phyloP scores from a whole-genome alignment of 1,140 invertebrate species.

The Lethrus apterus region DNA sequence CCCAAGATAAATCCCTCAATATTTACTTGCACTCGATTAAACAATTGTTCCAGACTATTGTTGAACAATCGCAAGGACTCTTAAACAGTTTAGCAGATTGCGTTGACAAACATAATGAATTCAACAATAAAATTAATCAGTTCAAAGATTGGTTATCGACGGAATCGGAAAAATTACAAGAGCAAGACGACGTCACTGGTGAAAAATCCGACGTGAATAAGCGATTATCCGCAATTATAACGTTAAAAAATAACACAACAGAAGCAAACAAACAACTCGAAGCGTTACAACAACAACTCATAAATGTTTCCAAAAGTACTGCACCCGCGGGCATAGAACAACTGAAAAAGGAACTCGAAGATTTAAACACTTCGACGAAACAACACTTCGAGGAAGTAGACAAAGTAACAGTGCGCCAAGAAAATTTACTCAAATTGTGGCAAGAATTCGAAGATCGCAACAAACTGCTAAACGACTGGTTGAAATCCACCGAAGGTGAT shows the following conservation, averaged over 20 bases:
- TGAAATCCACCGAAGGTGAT: slow-evolving; percentile 70
- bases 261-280: slow-evolving; percentile 65
- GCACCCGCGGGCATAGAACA: slow-evolving; percentile 67
- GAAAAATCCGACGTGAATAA: slow-evolving; percentile 73
- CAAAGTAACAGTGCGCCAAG: slow-evolving; percentile 58
- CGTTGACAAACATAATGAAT: slow-evolving; percentile 76
- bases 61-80: slow-evolving; percentile 77
- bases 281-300: slow-evolving; percentile 59
- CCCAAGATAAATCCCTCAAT: slow-evolving; percentile 77
- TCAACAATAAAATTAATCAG: slow-evolving; percentile 61
- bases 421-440: slow-evolving; percentile 74
- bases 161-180: slow-evolving; percentile 67
- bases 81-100: slow-evolving; percentile 78
- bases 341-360: slow-evolving; percentile 65
- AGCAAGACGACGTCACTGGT: slow-evolving; percentile 70
- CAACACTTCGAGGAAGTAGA: slow-evolving; percentile 62
- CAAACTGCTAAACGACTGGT: slow-evolving; percentile 76
- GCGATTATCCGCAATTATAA: slow-evolving; percentile 60
- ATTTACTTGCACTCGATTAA: slow-evolving; percentile 84
- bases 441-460: slow-evolving; percentile 76
- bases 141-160: slow-evolving; percentile 72
- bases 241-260: slow-evolving; percentile 62
- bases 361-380: slow-evolving; percentile 56
- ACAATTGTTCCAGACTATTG: slow-evolving; percentile 81
- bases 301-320: slow-evolving; percentile 70